Evolutionary conservation across 1,140 invertebrate species (phyloP), one percentile per base, ranked within the genome.

Genomic region (Camponotus pennsylvanicus): DNA sequence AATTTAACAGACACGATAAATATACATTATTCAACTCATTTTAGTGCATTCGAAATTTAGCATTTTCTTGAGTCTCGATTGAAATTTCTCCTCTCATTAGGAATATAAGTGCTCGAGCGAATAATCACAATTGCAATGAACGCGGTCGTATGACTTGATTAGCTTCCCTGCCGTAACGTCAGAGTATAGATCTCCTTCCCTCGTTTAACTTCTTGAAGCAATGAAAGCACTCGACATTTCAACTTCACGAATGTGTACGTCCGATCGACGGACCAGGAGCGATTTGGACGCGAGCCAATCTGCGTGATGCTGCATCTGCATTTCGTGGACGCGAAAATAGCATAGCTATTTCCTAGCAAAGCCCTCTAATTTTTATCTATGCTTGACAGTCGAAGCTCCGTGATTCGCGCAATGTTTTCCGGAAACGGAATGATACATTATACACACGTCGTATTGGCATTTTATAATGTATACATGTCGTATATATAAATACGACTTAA

Each of bases 321-420:
- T 89, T 86, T 89, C 84, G 85, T 61, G 78, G 88, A 86, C 76
- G 85, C 82, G 88, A 89, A 89, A 89, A 89, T 89, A 89, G 88
- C 85, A 86, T 63, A 49, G 77, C 11, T 6, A 27, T 27, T 27
- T 27, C 0, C 27, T 27, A 27, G 27, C 1, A 27, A 27, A 27
- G 27, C 49, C 66, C 52, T 66, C 88, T 89, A 89, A 89, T 89
- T 89, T 85, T 59, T 89, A 83, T 88, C 84, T 61, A 86, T 82
- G 87, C 82, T 86, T 69, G 66, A 45, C 79, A 77, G 59, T 78
- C 73, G 86, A 85, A 76, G 63, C 69, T 73, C 21, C 45, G 59
- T 49, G 66, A 21, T 37, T 13, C 9, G 9, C 40, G 32, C 55
- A 70, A 32, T 83, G 70, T 86, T 86, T 89, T 85, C 76, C 78